Evolutionary conservation across 1,140 invertebrate species (phyloP).

Genomic region (Augochlora pura): DNA sequence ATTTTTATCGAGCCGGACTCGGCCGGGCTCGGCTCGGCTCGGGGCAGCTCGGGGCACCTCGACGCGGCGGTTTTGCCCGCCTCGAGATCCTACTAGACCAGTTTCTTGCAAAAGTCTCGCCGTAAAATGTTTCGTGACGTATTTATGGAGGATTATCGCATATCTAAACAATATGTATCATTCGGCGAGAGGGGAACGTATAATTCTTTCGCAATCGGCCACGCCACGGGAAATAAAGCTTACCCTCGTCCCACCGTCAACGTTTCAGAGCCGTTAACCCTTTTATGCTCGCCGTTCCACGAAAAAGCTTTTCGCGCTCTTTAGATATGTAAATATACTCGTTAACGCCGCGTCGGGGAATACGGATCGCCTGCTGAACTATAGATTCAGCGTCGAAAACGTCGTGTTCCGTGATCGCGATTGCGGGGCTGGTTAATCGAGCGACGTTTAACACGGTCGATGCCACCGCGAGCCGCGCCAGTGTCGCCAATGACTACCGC

Average conservation of each 20-base stretch:
- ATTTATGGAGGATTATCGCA: slow-evolving; percentile 38
- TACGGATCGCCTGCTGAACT: neutral
- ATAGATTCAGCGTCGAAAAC: neutral
- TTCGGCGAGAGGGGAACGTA: slow-evolving; percentile 9
- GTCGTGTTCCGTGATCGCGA: neutral
- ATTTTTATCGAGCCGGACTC: slow-evolving; percentile 16
- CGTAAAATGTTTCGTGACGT: slow-evolving; percentile 4
- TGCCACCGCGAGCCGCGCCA: too few species aligned
- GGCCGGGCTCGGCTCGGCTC: too few species aligned
- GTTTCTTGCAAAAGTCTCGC: slow-evolving; percentile 18
- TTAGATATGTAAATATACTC: slow-evolving; percentile 29
- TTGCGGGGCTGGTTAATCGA: neutral
- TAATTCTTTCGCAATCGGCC: slow-evolving; percentile 27
- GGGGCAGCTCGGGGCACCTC: too few species aligned
- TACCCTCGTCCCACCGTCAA: neutral
- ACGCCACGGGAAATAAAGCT: slow-evolving; percentile 11
- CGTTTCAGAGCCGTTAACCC: slow-evolving; percentile 26
- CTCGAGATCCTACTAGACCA: slow-evolving; percentile 12
- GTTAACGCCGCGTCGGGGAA: neutral
- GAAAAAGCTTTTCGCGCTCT: slow-evolving; percentile 1
- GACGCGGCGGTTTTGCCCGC: neutral
- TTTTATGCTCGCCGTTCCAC: slow-evolving; percentile 3
- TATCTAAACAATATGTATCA: slow-evolving; percentile 43
- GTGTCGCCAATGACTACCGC: too few species aligned
- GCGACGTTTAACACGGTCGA: too few species aligned